Evolutionary conservation across 64 coral and sea anemone species (phyloP), one percentile per base, ranked within the genome.

Genomic region (Cladopsammia gracilis): DNA sequence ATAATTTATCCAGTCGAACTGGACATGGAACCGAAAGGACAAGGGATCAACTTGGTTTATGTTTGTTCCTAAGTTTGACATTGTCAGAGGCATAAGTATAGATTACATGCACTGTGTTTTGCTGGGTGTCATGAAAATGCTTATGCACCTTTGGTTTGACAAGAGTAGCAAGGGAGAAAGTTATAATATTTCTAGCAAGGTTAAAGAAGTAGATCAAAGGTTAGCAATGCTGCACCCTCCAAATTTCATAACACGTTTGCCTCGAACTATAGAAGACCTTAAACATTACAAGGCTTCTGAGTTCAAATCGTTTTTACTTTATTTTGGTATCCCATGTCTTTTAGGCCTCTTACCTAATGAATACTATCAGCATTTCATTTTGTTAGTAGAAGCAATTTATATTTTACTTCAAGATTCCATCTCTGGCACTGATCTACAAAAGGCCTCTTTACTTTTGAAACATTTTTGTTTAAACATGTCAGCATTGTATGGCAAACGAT

Each of bases 71-170:
- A 34, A 19, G 14, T 89, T 89, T 89, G 73, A 89, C 72, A 89
- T 89, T 20, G 42, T 89, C 45, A 23, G 44, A 64, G 88, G 88
- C 15, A 64, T 90, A 8, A 14, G 59, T 47, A 7, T 90, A 10
- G 88, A 90, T 69, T 90, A 71, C 48, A 90, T 90, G 88, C 88
- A 90, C 66, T 50, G 88, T 18, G 61, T 90, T 47, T 70, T 90
- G 48, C 61, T 90, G 43, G 76, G 88, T 3, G 76, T 90, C 19
- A 69, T 81, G 64, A 90, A 90, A 73, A 90, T 90, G 88, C 76
- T 90, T 14, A 23, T 90, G 18, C 11, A 10, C 42, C 62, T 90
- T 10, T 90, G 88, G 88, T 90, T 81, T 80, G 88, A 90, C 64
- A 90, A 68, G 23, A 64, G 7, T 6, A 54, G 70, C 61, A 81